These are phyloP conservation scores for Monopis laevigella DNA, from an alignment of 2,888 invertebrate genomes.

Conservation along the genomic window DNA sequence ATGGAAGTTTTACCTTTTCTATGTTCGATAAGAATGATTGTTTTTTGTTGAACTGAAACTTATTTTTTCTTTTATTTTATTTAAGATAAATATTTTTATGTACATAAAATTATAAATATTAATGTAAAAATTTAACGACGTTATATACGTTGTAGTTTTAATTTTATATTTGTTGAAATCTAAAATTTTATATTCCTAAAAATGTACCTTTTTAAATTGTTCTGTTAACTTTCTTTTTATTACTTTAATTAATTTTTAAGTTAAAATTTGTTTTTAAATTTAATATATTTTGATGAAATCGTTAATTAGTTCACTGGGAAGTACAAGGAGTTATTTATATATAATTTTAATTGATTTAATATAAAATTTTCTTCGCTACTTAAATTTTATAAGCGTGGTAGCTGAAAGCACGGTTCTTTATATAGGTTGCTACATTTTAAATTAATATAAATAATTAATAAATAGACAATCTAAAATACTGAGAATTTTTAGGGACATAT, in stretches of 20 bases:
- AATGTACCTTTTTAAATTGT: constrained; percentile 47
- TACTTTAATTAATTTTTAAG: constrained; percentile 36
- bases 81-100: constrained; percentile 20
- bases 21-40: constrained; percentile 10
- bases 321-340: constrained; percentile 50
- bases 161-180: constrained; percentile 43
- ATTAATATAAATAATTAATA: neutral
- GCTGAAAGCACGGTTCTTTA: constrained; percentile 46
- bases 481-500: neutral
- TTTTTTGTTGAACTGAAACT: constrained; percentile 10
- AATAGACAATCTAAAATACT: neutral
- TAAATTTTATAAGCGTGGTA: constrained; percentile 32
- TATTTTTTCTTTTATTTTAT: constrained; percentile 14
- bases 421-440: constrained; percentile 32
- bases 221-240: constrained; percentile 39
- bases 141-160: neutral
- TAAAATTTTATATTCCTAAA: constrained; percentile 60
- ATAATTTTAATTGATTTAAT: constrained; percentile 20
- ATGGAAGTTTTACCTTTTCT: constrained; percentile 11
- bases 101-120: constrained; percentile 32
- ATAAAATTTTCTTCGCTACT: constrained; percentile 33
- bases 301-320: constrained; percentile 21
- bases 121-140: constrained; percentile 19
- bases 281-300: constrained; percentile 48
- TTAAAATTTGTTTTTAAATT: constrained; percentile 27